Conservation (phyloP, 2,113 vertebrate species). For the Dendrocopos noguchii region DNA sequence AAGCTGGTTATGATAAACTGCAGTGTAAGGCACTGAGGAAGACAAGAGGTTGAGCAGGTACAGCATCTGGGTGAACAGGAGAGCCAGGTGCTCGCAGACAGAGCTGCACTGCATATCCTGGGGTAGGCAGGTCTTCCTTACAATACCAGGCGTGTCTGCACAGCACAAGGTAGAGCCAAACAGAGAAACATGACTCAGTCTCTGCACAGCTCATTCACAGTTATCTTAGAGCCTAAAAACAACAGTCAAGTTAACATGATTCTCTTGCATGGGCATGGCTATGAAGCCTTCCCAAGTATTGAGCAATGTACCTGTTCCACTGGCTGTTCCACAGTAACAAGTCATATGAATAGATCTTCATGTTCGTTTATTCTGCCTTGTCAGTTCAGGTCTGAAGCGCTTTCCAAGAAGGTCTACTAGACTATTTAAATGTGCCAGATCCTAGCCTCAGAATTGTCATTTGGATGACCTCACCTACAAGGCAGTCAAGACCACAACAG, state of each 20-base stretch:
- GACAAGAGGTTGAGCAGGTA: neutral
- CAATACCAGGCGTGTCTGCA: neutral
- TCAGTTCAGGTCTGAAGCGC: neutral
- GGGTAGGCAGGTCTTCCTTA: neutral
- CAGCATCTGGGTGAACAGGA: neutral
- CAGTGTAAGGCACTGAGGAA: neutral
- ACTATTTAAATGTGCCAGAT: neutral
- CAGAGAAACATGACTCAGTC: neutral
- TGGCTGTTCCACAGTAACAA: neutral
- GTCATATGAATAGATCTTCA: neutral
- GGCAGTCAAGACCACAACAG: neutral
- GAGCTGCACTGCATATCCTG: accelerated
- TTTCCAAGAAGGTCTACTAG: neutral
- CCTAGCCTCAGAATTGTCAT: neutral
- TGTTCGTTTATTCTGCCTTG: neutral
- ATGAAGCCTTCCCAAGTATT: neutral
- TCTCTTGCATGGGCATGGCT: constrained; percentile 13
- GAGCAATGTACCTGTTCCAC: neutral
- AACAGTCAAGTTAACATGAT: neutral
- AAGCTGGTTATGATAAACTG: neutral
- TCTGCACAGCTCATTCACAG: neutral
- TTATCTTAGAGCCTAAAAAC: constrained; percentile 22
- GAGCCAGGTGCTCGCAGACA: neutral
- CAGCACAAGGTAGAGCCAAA: neutral
- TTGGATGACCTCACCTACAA: neutral